These are phyloP conservation scores for Atherinosoma microstoma DNA, from an alignment of 2,797 vertebrate genomes.

Conservation along the genomic window DNA sequence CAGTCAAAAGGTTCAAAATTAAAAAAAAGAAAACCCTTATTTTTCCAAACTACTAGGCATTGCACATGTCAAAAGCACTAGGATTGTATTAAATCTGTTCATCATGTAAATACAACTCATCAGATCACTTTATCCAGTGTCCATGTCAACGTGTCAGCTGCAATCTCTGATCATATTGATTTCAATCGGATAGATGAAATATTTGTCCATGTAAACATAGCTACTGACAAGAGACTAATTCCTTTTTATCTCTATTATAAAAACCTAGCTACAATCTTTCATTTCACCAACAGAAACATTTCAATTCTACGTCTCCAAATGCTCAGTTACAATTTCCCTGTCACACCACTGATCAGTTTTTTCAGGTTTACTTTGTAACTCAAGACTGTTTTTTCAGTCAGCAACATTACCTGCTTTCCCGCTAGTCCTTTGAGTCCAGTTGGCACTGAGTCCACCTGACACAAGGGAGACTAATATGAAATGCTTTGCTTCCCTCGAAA, in stretches of 20 bases:
- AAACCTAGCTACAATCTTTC: slow-evolving; percentile 49
- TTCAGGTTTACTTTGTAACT: slow-evolving; percentile 71
- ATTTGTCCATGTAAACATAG: too few relatives aligned
- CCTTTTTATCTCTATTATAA: slow-evolving; percentile 32
- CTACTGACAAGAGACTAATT: too few relatives aligned
- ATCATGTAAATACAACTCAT: too few relatives aligned
- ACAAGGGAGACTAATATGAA: slow-evolving; percentile 79
- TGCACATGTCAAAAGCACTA: too few relatives aligned
- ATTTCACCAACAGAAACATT: slow-evolving; percentile 69
- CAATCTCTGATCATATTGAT: too few relatives aligned
- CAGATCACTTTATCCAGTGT: too few relatives aligned
- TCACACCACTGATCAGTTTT: slow-evolving; percentile 62
- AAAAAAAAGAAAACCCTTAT: too few relatives aligned
- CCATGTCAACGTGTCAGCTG: too few relatives aligned
- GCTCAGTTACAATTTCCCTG: slow-evolving; percentile 54
- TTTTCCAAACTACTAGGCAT: too few relatives aligned
- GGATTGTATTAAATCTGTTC: too few relatives aligned
- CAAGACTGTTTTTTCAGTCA: slow-evolving; percentile 70
- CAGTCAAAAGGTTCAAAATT: too few relatives aligned
- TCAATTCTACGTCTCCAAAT: slow-evolving; percentile 59
- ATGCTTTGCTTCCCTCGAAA: slow-evolving; percentile 75
- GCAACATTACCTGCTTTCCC: slow-evolving; percentile 72
- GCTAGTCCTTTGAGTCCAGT: slow-evolving; percentile 66
- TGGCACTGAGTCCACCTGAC: slow-evolving; percentile 74
- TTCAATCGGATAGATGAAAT: too few relatives aligned